phyloP scores from a whole-genome alignment of 1,140 invertebrate species.

The Chrysomallon squamiferum region DNA sequence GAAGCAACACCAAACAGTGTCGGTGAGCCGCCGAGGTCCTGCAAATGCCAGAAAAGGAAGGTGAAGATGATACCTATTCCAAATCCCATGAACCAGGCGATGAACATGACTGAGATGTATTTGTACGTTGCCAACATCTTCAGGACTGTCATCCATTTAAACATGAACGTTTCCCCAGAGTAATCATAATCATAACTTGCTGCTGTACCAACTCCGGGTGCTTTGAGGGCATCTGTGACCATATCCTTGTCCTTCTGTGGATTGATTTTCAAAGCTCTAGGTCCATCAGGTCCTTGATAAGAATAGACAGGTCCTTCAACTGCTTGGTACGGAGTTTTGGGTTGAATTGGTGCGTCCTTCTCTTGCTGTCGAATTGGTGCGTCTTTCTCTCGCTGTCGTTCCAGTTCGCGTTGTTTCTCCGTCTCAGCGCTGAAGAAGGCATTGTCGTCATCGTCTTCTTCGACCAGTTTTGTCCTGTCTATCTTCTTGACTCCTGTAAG shows the following conservation, averaged over 20 bases:
- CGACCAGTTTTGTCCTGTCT: constrained; percentile 39
- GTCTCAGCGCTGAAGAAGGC: constrained; percentile 15
- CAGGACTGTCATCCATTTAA: constrained; percentile 56
- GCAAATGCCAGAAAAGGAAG: constrained; percentile 99
- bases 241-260: constrained; percentile 46
- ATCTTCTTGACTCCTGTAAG: constrained; percentile 42
- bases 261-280: constrained; percentile 37
- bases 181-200: constrained; percentile 15
- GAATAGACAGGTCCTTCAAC: constrained; percentile 6
- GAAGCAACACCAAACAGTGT: constrained; percentile 98
- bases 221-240: constrained; percentile 51
- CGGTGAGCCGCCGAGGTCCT: constrained; percentile 93
- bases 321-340: neutral
- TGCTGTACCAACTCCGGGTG: constrained; percentile 26
- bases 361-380: neutral
- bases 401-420: constrained; percentile 1
- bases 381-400: neutral
- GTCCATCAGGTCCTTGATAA: constrained; percentile 15
- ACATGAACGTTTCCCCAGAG: constrained; percentile 47
- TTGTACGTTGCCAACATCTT: constrained; percentile 49
- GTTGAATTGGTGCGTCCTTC: neutral
- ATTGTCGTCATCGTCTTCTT: constrained; percentile 45
- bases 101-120: constrained; percentile 82
- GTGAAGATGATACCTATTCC: constrained; percentile 99
- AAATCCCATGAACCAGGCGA: constrained; percentile 99